phyloP scores from a whole-genome alignment of 2,113 vertebrate species.

The Dasyprocta punctata region DNA sequence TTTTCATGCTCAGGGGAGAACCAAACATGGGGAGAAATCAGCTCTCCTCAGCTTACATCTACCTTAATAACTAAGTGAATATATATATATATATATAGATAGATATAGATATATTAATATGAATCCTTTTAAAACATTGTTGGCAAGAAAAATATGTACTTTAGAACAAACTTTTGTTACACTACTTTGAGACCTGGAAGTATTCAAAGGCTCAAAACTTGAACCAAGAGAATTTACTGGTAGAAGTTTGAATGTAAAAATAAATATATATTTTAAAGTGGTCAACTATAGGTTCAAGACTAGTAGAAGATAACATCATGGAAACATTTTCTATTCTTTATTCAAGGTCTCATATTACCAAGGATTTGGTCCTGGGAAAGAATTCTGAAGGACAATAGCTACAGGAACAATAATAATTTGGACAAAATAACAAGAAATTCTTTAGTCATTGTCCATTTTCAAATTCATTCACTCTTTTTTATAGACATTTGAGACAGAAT shows the following conservation, averaged over 20 bases:
- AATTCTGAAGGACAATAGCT: neutral
- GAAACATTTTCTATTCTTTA: slow-evolving; percentile 17
- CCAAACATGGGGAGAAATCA: neutral
- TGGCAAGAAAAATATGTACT: neutral
- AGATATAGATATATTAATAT: neutral
- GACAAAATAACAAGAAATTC: slow-evolving; percentile 35
- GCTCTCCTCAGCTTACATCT: neutral
- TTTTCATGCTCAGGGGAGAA: neutral
- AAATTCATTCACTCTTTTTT: slow-evolving; percentile 25
- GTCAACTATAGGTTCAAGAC: neutral
- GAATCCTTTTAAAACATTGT: neutral
- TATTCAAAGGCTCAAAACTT: neutral
- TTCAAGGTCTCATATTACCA: slow-evolving; percentile 5
- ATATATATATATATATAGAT: no score
- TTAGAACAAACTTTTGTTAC: neutral
- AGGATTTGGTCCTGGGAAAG: neutral
- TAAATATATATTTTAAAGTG: neutral
- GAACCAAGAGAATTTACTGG: neutral
- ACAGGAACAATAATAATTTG: slow-evolving; percentile 39
- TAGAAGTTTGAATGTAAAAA: neutral
- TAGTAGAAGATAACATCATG: neutral
- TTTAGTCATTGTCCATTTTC: slow-evolving; percentile 31
- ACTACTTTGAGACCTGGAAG: neutral
- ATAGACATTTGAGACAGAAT: neutral
- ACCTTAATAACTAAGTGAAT: neutral